phyloP scores from a whole-genome alignment of 2,113 vertebrate species.

The Pangasianodon gigas region DNA sequence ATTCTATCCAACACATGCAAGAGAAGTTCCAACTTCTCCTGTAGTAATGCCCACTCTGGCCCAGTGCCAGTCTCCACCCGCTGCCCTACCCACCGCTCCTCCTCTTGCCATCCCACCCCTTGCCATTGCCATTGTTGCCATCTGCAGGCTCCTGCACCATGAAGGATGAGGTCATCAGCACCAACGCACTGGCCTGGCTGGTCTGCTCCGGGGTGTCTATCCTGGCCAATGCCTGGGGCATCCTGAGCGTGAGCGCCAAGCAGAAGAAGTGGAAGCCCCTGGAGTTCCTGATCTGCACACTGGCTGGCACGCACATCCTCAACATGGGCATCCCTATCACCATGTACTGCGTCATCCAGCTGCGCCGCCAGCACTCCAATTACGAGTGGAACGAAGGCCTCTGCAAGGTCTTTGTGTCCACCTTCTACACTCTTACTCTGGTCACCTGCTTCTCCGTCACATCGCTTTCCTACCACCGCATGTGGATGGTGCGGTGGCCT shows the following conservation, averaged over 20 bases:
- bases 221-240: constrained; percentile 90
- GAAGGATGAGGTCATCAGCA: constrained; percentile 85
- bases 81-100: constrained; percentile 64
- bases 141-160: constrained; percentile 75
- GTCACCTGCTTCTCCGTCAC: constrained; percentile 94
- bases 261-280: constrained; percentile 94
- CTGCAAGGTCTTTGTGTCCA: constrained; percentile 93
- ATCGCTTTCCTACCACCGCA: constrained; percentile 92
- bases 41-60: constrained; percentile 69
- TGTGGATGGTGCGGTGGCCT: constrained; percentile 98
- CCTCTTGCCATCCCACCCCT: constrained; percentile 63
- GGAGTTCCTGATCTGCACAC: constrained; percentile 87
- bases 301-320: constrained; percentile 91
- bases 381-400: constrained; percentile 93
- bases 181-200: constrained; percentile 89
- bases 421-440: constrained; percentile 91
- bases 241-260: constrained; percentile 89
- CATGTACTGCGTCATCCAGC: constrained; percentile 87
- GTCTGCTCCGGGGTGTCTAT: constrained; percentile 86
- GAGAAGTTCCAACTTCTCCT: constrained; percentile 42
- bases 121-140: constrained; percentile 49
- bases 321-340: constrained; percentile 88
- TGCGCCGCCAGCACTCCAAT: constrained; percentile 81
- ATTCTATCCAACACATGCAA: constrained; percentile 60
- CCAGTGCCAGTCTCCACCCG: constrained; percentile 50